Evolutionary conservation across 2,113 vertebrate genomes (phyloP).

Genomic region (Nothoprocta perdicaria): DNA sequence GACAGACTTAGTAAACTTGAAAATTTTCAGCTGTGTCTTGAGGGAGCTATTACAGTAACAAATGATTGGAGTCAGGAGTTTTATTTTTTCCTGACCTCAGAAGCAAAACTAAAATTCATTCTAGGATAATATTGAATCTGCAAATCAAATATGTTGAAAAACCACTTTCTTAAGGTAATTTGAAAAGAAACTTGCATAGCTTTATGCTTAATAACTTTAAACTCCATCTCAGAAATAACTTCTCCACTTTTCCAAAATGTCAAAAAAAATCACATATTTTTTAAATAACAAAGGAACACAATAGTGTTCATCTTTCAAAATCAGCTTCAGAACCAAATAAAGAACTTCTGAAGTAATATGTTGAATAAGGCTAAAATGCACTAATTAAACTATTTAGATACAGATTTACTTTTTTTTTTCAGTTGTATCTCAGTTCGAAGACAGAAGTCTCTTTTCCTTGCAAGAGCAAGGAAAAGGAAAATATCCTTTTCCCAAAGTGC

Average conservation of each 20-base stretch:
- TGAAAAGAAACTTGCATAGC: neutral
- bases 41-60: neutral
- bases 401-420: neutral
- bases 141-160: neutral
- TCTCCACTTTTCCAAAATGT: neutral
- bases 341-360: neutral
- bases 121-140: neutral
- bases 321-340: neutral
- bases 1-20: conserved; percentile 1
- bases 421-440: neutral
- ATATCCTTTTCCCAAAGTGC: neutral
- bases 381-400: neutral
- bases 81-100: fast-evolving
- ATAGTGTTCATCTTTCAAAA: neutral
- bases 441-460: neutral
- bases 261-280: neutral
- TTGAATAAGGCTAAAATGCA: neutral
- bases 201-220: neutral
- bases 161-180: neutral
- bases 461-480: neutral
- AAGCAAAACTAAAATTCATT: neutral
- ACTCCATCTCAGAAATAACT: fast-evolving
- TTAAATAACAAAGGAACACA: neutral
- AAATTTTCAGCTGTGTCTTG: neutral
- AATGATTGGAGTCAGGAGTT: neutral